These are phyloP conservation scores for Trisateles emortualis DNA, from an alignment of 2,888 invertebrate species.

Conservation along the genomic window DNA sequence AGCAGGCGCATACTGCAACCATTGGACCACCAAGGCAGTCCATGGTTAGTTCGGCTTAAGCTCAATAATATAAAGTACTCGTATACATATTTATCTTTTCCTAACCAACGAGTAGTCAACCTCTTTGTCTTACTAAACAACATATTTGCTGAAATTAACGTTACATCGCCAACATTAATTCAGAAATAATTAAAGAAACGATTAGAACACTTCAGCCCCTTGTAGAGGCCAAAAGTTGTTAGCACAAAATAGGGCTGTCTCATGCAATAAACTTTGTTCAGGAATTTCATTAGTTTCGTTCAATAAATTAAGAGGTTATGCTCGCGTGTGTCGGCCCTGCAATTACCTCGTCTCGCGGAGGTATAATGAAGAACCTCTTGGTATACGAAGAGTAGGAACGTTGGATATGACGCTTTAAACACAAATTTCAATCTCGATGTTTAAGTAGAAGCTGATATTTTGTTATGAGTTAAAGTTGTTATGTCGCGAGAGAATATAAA, in stretches of 20 bases:
- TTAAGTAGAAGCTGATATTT: not conserved
- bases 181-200: constrained; percentile 84
- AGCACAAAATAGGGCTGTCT: constrained; percentile 81
- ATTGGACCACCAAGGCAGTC: too few relatives aligned
- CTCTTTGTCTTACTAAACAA: constrained; percentile 18
- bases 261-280: constrained; percentile 82
- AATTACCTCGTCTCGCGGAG: constrained; percentile 80
- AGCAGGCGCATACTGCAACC: too few relatives aligned
- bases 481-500: too few relatives aligned
- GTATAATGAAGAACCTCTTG: constrained; percentile 81
- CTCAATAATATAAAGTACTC: too few relatives aligned
- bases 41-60: too few relatives aligned
- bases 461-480: too few relatives aligned
- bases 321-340: constrained; percentile 85
- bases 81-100: not conserved
- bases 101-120: constrained; percentile 9
- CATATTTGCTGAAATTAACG: constrained; percentile 62
- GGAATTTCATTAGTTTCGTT: constrained; percentile 87
- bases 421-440: constrained; percentile 1
- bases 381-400: constrained; percentile 46
- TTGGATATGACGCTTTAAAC: constrained; percentile 52
- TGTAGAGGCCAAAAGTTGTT: constrained; percentile 75
- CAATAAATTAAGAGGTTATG: constrained; percentile 87
- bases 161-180: constrained; percentile 71
- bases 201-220: constrained; percentile 68